Base-by-base conservation (phyloP, 2,113 vertebrate genomes). In the Pygoscelis antarcticus region DNA sequence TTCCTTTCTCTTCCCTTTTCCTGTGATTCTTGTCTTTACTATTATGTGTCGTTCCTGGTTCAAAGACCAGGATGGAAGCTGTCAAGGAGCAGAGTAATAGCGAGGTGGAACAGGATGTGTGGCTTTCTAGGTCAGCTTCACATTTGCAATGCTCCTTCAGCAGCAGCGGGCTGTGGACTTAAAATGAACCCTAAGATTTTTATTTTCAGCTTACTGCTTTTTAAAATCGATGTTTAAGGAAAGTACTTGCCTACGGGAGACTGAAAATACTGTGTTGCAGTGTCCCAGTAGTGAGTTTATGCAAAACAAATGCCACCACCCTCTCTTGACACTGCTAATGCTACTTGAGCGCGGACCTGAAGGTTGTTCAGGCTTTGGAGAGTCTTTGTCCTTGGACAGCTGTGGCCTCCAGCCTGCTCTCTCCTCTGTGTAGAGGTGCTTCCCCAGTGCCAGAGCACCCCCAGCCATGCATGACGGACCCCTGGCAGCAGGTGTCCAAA, bases 381-480 rank as follows among this genome's bases (percentile, higher is more conserved):
- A 26, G 6, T 16, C 3, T 80, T 72, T 60, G 14, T 47, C 55
- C 13, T 38, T 40, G 17, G 20, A 32, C 13, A 30, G 23, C 10
- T 36, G 21, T 47, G 57, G 11, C 18, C 5, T 51, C 11, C n/a
- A 60, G 13, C 42, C 47, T 42, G 17, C n/a, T 71, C 7, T 36
- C 29, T 66, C 9, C 9, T 54, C 38, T 57, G 22, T 20, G 4
- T 3, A 16, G 40, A 29, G 4, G 2, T 34, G 21, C 34, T 65
- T 74, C 8, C 3, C 34, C 16, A 0, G 1, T 49, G 42, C 27
- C 44, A 36, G 38, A 72, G 71, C 46, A 16, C 4, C 1, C 8
- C 10, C 42, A 46, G 26, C 29, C 2, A 0, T 16, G 14, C n/a
- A 34, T 10, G 27, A 54, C 34, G 4, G 2, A 9, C 1, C 10